phyloP scores from a whole-genome alignment of 1,140 invertebrate genomes.

The Adoxophyes honmai region DNA sequence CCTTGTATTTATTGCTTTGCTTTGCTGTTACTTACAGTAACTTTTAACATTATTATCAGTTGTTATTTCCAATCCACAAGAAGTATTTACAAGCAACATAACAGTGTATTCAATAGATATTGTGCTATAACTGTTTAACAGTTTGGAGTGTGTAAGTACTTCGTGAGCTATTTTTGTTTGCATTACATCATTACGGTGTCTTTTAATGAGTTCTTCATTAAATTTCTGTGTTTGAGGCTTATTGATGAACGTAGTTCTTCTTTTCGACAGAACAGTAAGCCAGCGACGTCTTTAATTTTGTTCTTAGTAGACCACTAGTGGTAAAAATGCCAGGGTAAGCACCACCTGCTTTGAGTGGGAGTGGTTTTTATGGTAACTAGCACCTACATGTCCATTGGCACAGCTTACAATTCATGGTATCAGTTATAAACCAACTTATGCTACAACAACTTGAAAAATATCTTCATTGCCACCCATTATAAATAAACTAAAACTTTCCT shows the following conservation, averaged over 20 bases:
- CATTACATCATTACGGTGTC: constrained; percentile 39
- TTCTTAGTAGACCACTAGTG: constrained; percentile 26
- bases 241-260: constrained; percentile 21
- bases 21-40: no score
- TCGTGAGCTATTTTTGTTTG: constrained; percentile 34
- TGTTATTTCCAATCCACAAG: no score
- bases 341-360: constrained; percentile 48
- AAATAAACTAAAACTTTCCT: no score
- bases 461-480: no score
- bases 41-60: no score
- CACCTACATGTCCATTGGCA: constrained; percentile 19
- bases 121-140: background rate
- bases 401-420: constrained; percentile 3
- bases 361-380: constrained; percentile 38
- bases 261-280: constrained; percentile 48
- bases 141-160: background rate
- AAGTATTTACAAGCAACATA: no score
- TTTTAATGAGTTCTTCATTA: background rate
- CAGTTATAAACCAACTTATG: no score
- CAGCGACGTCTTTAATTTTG: constrained; percentile 26
- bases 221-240: background rate
- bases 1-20: no score
- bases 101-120: no score
- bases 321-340: constrained; percentile 72
- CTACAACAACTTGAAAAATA: no score